phyloP scores from a whole-genome alignment of 1,140 invertebrate species.

The Anastrepha ludens region DNA sequence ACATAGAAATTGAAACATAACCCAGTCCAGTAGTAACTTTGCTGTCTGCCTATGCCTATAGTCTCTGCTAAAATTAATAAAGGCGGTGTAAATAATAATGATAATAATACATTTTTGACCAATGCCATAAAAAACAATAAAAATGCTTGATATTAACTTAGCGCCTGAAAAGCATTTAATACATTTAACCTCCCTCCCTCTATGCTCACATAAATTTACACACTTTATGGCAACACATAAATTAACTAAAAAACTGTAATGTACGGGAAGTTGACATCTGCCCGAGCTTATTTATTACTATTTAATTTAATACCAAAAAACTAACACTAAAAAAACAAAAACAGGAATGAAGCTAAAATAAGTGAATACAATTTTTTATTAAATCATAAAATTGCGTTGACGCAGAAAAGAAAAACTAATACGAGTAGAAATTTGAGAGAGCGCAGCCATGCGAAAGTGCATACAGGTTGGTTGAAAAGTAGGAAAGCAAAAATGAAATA shows the following conservation, averaged over 20 bases:
- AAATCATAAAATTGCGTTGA: neutral
- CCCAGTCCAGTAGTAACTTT: no score
- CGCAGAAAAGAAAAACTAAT: neutral
- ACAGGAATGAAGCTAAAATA: neutral
- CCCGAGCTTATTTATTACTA: neutral
- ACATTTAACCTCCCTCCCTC: neutral
- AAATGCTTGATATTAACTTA: conserved; percentile 1
- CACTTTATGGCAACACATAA: conserved; percentile 32
- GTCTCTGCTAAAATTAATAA: neutral
- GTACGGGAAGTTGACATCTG: neutral
- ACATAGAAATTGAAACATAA: no score
- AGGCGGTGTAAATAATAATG: neutral
- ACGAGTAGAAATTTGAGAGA: neutral
- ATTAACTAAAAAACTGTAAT: conserved; percentile 38
- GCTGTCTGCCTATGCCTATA: no score
- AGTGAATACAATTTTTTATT: neutral
- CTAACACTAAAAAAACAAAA: neutral
- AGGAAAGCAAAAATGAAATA: no score
- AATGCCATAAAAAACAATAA: neutral
- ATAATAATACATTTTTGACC: conserved; percentile 50
- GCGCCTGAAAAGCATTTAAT: conserved; percentile 36
- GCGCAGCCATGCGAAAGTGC: neutral
- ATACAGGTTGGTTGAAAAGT: no score
- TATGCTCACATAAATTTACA: neutral
- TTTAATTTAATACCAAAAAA: neutral